phyloP scores from a whole-genome alignment of 2,888 invertebrate species.

The Hirtodrosophila histrioides region DNA sequence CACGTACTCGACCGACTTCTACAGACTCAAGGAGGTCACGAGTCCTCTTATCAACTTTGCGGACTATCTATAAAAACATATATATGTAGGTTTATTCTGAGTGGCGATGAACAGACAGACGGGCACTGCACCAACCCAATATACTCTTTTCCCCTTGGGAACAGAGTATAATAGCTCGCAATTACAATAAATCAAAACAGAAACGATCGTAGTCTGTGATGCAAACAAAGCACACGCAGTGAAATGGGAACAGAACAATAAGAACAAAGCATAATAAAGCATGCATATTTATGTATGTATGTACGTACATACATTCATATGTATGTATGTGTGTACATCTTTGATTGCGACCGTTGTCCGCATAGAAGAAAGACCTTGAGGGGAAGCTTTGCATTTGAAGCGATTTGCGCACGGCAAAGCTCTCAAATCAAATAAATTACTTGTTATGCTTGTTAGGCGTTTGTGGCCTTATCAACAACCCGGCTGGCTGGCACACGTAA shows the following conservation, averaged over 20 bases:
- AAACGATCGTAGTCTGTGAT: conserved; percentile 16
- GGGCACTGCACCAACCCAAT: no score
- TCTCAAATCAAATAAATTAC: conserved; percentile 24
- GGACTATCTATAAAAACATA: no score
- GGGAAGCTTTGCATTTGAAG: conserved; percentile 52
- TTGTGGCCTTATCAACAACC: conserved; percentile 53
- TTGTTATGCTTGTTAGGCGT: conserved; percentile 10
- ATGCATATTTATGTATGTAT: background rate
- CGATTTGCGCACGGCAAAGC: conserved; percentile 44
- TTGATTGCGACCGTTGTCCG: conserved; percentile 43
- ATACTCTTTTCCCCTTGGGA: no score
- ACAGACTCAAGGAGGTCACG: no score
- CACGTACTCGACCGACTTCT: no score
- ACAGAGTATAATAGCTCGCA: background rate
- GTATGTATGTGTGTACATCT: background rate
- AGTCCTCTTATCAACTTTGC: no score
- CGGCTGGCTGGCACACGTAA: conserved; percentile 49
- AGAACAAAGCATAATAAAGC: conserved; percentile 15
- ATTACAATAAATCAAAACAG: conserved; percentile 32
- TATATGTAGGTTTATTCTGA: no score
- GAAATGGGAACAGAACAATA: conserved; percentile 16
- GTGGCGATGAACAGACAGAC: no score
- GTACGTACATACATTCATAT: background rate
- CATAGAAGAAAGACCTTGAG: conserved; percentile 55
- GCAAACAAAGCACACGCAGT: conserved; percentile 15